A percentile compares a stretch with the other conserved stretches of the same genome.
Conservation (phyloP, 1,140 invertebrate genomes). For the Calephelis nemesis region DNA sequence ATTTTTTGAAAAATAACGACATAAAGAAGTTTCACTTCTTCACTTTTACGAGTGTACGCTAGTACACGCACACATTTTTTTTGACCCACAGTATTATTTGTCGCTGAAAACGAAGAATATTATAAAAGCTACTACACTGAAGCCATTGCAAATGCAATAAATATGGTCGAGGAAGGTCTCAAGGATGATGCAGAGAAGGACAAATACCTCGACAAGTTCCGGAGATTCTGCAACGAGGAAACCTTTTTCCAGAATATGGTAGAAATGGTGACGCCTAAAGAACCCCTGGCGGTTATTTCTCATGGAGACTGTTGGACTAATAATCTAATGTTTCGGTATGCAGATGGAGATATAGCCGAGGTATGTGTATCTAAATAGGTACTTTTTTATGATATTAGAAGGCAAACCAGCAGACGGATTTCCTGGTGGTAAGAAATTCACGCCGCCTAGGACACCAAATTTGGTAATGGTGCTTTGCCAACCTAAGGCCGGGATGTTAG, state of each 20-base stretch:
- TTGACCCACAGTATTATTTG: conserved; percentile 79
- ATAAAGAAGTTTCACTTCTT: too few relatives aligned
- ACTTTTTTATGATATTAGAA: too few relatives aligned
- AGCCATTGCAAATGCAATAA: conserved; percentile 82
- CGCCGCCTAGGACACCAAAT: too few relatives aligned
- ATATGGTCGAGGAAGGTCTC: conserved; percentile 83
- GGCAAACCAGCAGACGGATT: too few relatives aligned
- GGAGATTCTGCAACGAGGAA: conserved; percentile 81
- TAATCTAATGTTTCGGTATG: conserved; percentile 84
- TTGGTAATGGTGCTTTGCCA: too few relatives aligned
- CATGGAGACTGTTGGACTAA: conserved; percentile 90
- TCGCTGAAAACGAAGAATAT: conserved; percentile 83
- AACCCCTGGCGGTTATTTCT: conserved; percentile 83
- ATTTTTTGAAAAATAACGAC: too few relatives aligned
- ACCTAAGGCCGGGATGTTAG: too few relatives aligned
- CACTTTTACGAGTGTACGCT: too few relatives aligned
- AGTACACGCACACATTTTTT: too few relatives aligned
- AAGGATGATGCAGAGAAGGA: conserved; percentile 71
- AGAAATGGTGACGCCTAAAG: conserved; percentile 80
- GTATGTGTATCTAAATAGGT: conserved; percentile 45
- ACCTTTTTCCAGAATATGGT: conserved; percentile 85
- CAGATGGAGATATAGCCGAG: conserved; percentile 74
- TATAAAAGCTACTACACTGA: conserved; percentile 84
- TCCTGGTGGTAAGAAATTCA: too few relatives aligned
- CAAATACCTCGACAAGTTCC: conserved; percentile 81